Evolutionary conservation across 2,888 invertebrate genomes (phyloP).

Genomic region (Villa cingulata): DNA sequence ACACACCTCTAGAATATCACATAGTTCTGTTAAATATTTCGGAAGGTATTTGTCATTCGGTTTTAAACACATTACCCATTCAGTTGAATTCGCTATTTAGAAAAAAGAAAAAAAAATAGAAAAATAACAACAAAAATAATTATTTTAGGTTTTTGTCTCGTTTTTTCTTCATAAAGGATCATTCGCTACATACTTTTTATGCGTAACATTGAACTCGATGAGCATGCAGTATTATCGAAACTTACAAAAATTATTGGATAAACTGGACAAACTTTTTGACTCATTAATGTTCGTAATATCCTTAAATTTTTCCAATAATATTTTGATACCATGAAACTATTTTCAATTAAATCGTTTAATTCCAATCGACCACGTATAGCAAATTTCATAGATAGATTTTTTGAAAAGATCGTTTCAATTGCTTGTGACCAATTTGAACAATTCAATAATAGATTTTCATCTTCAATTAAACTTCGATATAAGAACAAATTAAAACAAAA

Average conservation of each 20-base stretch:
- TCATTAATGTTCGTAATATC: slow-evolving; percentile 21
- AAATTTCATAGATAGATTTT: slow-evolving; percentile 48
- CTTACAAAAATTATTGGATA: slow-evolving; percentile 25
- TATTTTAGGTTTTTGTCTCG: no score
- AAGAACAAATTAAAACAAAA: background rate
- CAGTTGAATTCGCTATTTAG: background rate
- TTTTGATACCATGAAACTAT: slow-evolving; percentile 27
- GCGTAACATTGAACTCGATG: background rate
- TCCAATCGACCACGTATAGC: slow-evolving; percentile 46
- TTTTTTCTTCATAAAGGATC: no score
- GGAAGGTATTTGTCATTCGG: slow-evolving; percentile 19
- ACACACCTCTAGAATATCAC: slow-evolving; percentile 7
- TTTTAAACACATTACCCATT: slow-evolving; percentile 25
- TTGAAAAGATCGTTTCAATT: slow-evolving; percentile 43
- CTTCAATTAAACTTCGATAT: slow-evolving; percentile 22
- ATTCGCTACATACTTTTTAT: background rate
- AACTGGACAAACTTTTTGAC: slow-evolving; percentile 26
- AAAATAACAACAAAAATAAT: no score
- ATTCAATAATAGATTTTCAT: slow-evolving; percentile 25
- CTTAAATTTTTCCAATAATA: slow-evolving; percentile 23
- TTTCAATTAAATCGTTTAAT: slow-evolving; percentile 44
- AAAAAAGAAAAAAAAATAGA: no score
- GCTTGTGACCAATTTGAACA: slow-evolving; percentile 48
- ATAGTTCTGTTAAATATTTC: slow-evolving; percentile 9
- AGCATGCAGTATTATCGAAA: slow-evolving; percentile 18